phyloP scores from a whole-genome alignment of 2,113 vertebrate species.

The Cacatua alba region DNA sequence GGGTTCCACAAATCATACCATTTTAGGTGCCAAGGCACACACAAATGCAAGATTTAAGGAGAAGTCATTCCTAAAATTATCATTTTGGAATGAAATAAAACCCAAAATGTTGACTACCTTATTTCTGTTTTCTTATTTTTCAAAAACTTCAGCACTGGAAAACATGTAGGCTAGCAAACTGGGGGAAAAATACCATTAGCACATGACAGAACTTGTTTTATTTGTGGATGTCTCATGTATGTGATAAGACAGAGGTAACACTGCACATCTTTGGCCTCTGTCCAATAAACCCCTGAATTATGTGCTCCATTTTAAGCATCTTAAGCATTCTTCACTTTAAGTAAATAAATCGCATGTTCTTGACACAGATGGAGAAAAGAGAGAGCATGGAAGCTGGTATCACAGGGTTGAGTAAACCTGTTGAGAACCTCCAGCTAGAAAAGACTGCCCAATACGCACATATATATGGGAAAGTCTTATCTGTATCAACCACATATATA shows the following conservation, averaged over 20 bases:
- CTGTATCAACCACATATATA: background rate
- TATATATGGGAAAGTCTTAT: background rate
- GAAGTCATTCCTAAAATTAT: background rate
- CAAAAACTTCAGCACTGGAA: background rate
- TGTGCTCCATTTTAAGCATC: background rate
- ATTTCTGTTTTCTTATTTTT: background rate
- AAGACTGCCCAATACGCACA: background rate
- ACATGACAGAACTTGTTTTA: background rate
- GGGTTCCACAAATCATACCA: slow-evolving; percentile 5
- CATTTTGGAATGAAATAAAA: background rate
- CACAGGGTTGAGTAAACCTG: background rate
- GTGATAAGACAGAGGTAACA: background rate
- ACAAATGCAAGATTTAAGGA: background rate
- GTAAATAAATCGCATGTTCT: background rate
- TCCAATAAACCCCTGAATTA: slow-evolving; percentile 10
- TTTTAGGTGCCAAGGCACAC: slow-evolving; percentile 16
- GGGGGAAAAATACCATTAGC: background rate
- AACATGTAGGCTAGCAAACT: background rate
- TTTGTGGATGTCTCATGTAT: background rate
- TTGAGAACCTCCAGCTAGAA: background rate
- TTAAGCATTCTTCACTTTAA: background rate
- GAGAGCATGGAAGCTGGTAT: background rate
- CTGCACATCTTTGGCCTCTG: background rate
- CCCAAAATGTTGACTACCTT: background rate
- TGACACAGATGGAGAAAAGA: background rate